These are phyloP conservation scores for Choreutis nemorana DNA, from an alignment of 2,888 invertebrate genomes.

Conservation along the genomic window DNA sequence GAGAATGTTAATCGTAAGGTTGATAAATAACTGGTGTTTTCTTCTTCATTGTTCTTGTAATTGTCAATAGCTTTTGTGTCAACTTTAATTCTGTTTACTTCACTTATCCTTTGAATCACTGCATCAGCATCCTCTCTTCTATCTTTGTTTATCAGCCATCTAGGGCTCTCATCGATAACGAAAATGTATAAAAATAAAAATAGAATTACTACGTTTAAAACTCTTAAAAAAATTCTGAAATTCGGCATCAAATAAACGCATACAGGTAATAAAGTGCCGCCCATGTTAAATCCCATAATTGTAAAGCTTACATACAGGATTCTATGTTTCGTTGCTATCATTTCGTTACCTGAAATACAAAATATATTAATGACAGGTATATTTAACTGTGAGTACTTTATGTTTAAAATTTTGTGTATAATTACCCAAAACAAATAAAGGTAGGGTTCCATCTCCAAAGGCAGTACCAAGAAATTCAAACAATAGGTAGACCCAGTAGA, in stretches of 20 bases:
- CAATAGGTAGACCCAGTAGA: slow-evolving; percentile 40
- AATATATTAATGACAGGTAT: background rate
- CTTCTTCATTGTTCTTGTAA: slow-evolving; percentile 2
- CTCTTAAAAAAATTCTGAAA: slow-evolving; percentile 68
- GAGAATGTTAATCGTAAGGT: slow-evolving; percentile 28
- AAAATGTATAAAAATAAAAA: slow-evolving; percentile 67
- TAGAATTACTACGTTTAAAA: slow-evolving; percentile 70
- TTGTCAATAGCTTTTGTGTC: slow-evolving; percentile 5
- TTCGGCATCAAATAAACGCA: slow-evolving; percentile 67
- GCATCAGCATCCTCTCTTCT: slow-evolving; percentile 62
- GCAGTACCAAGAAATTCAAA: slow-evolving; percentile 42
- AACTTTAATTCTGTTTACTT: slow-evolving; percentile 13
- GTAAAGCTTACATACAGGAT: slow-evolving; percentile 61
- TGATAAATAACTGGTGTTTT: background rate
- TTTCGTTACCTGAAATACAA: slow-evolving; percentile 60
- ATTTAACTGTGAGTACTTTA: too few species aligned
- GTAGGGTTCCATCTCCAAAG: slow-evolving; percentile 45
- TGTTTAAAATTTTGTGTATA: too few species aligned
- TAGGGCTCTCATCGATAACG: slow-evolving; percentile 69
- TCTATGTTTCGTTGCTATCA: slow-evolving; percentile 64
- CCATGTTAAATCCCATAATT: slow-evolving; percentile 61
- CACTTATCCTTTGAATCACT: slow-evolving; percentile 62
- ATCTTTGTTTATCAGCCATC: slow-evolving; percentile 72
- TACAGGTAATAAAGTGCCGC: slow-evolving; percentile 66
- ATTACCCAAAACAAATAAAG: too few species aligned